These are phyloP conservation scores for Sphaerophoria taeniata DNA, from an alignment of 2,888 invertebrate genomes.

Conservation along the genomic window DNA sequence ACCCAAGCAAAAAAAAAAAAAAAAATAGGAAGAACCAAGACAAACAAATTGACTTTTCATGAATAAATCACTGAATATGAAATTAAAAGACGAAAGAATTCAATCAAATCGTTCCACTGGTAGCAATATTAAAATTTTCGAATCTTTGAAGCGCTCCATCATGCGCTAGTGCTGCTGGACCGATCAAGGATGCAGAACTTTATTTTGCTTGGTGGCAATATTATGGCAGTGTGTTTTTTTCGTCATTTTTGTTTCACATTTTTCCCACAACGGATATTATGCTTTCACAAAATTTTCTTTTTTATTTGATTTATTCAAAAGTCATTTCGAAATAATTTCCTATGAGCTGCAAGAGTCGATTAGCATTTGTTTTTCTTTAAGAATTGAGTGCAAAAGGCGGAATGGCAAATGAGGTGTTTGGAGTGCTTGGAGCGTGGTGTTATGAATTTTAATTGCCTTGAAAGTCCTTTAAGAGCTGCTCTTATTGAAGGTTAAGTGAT, in stretches of 20 bases:
- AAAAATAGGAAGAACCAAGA: conserved; percentile 29
- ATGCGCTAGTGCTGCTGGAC: not conserved
- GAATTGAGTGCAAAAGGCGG: conserved; percentile 12
- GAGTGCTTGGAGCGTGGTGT: conserved; percentile 1
- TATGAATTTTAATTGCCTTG: conserved; percentile 35
- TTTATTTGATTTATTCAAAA: conserved; percentile 64
- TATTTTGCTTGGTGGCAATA: conserved; percentile 40
- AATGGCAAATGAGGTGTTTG: conserved; percentile 10
- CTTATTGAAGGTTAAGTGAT: conserved; percentile 14
- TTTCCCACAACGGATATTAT: conserved; percentile 5
- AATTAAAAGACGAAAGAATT: conserved; percentile 45
- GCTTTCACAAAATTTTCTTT: not conserved
- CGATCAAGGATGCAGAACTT: conserved; percentile 39
- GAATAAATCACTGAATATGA: conserved; percentile 64
- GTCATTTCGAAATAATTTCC: conserved; percentile 43
- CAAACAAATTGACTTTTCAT: conserved; percentile 61
- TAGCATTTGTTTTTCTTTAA: conserved; percentile 35
- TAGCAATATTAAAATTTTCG: conserved; percentile 41
- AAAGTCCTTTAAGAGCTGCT: conserved; percentile 1
- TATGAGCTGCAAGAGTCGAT: conserved; percentile 34
- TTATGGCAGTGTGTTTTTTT: not conserved
- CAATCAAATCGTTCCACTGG: conserved; percentile 33
- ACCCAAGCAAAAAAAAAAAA: not conserved
- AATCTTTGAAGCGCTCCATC: conserved; percentile 14
- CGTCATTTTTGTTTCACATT: not conserved